A percentile compares a stretch with the other conserved stretches of the same genome.
These are phyloP conservation scores for Rhabditoides inermis DNA, from an alignment of 2,888 invertebrate species.

Conservation along the genomic window DNA sequence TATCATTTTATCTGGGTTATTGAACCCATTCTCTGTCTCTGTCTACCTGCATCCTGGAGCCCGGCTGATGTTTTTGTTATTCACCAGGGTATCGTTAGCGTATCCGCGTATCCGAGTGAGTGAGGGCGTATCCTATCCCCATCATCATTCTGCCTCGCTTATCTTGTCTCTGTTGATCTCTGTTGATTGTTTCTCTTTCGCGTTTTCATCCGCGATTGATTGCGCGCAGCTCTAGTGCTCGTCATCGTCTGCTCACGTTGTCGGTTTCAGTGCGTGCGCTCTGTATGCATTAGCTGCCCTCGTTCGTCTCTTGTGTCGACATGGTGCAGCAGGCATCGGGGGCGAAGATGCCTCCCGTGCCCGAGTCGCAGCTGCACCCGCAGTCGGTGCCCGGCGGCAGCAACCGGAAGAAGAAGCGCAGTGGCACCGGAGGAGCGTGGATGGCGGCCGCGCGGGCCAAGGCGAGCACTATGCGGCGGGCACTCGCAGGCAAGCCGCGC, in stretches of 20 bases:
- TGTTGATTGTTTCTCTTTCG: conserved; percentile 1
- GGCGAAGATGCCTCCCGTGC: background rate
- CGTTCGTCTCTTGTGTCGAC: too few relatives aligned
- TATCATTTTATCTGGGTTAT: too few relatives aligned
- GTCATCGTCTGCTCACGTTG: background rate
- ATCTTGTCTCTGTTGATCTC: background rate
- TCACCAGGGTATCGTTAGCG: too few relatives aligned
- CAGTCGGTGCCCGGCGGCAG: background rate
- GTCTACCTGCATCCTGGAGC: too few relatives aligned
- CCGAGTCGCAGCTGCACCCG: too few relatives aligned
- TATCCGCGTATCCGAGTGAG: too few relatives aligned
- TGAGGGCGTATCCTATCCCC: too few relatives aligned
- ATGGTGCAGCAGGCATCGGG: too few relatives aligned
- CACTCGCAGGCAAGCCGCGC: conserved; percentile 24
- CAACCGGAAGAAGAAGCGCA: conserved; percentile 11
- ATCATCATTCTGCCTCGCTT: too few relatives aligned
- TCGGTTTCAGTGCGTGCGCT: background rate
- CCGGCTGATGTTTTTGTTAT: too few relatives aligned
- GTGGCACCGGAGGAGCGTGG: conserved; percentile 6
- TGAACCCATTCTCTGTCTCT: too few relatives aligned
- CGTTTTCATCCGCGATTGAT: background rate
- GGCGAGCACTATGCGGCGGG: conserved; percentile 23
- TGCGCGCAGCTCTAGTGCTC: background rate
- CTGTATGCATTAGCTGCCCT: background rate
- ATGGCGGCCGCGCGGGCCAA: conserved; percentile 22